Evolutionary conservation across 2,113 vertebrate genomes (phyloP).

Genomic region (Nothobranchius furzeri): DNA sequence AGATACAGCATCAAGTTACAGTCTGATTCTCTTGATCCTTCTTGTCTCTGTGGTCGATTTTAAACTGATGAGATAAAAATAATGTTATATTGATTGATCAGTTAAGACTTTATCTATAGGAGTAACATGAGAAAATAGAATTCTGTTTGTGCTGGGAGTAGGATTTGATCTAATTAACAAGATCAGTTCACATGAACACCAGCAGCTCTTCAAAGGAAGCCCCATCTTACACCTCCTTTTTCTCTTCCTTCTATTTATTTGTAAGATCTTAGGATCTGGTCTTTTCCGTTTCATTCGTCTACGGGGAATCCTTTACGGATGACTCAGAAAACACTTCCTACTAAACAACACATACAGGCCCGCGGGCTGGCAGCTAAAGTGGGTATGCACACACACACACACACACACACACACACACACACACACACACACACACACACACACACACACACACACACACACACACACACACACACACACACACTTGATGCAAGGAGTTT

Average conservation of each 20-base stretch:
- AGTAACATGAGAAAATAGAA: constrained; percentile 10
- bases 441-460: constrained; percentile 30
- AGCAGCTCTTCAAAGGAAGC: constrained; percentile 29
- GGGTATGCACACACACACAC: constrained; percentile 27
- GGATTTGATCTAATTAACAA: neutral
- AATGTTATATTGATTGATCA: neutral
- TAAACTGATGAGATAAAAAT: constrained; percentile 1
- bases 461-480: neutral
- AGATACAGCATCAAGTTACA: constrained; percentile 32
- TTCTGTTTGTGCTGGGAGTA: fast-evolving
- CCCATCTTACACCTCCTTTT: constrained; percentile 5
- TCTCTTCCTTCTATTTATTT: constrained; percentile 15
- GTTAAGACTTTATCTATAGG: constrained; percentile 5
- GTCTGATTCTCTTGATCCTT: constrained; percentile 29
- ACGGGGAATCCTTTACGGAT: constrained; percentile 86
- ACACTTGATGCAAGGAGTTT: constrained; percentile 44
- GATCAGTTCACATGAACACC: neutral
- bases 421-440: neutral
- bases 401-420: constrained; percentile 30
- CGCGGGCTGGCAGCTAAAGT: constrained; percentile 53
- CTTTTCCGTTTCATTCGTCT: constrained; percentile 75
- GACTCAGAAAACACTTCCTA: constrained; percentile 83
- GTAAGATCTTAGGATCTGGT: constrained; percentile 52
- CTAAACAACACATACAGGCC: constrained; percentile 76
- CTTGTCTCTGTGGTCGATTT: constrained; percentile 12